A percentile compares a stretch with the other conserved stretches of the same genome.
Evolutionary conservation across 2,113 vertebrate species (phyloP).

Genomic region (Brachirus orientalis): DNA sequence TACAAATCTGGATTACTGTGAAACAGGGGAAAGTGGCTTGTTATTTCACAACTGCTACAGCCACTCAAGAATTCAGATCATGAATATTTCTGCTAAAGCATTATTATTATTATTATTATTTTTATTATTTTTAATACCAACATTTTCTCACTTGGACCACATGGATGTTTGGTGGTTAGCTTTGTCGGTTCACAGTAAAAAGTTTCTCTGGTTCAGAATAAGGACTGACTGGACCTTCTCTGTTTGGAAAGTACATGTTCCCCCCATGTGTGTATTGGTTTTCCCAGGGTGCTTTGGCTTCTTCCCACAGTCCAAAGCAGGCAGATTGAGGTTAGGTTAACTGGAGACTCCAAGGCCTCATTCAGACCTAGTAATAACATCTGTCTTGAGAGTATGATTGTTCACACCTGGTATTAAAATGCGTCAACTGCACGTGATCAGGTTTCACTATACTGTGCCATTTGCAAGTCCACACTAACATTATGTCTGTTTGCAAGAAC

Average conservation of each 20-base stretch:
- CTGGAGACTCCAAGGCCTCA: not conserved
- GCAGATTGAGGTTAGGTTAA: not conserved
- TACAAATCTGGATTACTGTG: conserved; percentile 36
- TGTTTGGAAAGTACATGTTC: not conserved
- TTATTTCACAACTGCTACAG: not conserved
- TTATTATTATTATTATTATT: too few relatives aligned
- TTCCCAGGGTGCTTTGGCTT: not conserved
- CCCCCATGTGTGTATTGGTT: not conserved
- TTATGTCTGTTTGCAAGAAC: too few relatives aligned
- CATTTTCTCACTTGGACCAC: not conserved
- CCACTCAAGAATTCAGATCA: not conserved
- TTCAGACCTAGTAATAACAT: not conserved
- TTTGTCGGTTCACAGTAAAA: not conserved
- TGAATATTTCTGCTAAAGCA: not conserved
- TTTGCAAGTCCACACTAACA: too few relatives aligned
- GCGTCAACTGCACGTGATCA: too few relatives aligned
- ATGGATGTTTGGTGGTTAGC: too few relatives aligned
- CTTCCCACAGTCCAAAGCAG: not conserved
- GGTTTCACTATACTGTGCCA: too few relatives aligned
- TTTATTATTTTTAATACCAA: too few relatives aligned
- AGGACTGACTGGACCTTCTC: too few relatives aligned
- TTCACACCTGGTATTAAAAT: too few relatives aligned
- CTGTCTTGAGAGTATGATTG: not conserved
- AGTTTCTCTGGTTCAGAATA: not conserved
- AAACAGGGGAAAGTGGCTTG: conserved; percentile 7